Evolutionary conservation across 1,140 invertebrate genomes (phyloP).

Genomic region (Lepidurus packardi): DNA sequence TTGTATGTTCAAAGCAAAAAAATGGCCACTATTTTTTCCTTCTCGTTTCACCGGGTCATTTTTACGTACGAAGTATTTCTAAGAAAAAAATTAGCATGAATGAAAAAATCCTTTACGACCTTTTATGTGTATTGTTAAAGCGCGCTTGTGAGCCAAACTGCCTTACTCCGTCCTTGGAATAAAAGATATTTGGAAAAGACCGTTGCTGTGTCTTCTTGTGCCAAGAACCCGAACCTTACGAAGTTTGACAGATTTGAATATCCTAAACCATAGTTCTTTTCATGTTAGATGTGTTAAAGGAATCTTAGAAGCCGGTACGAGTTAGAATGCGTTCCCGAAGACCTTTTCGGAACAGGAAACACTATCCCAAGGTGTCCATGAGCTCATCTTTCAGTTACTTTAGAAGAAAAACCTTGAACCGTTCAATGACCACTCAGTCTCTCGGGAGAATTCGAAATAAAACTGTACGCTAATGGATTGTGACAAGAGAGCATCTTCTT

Average conservation of each 20-base stretch:
- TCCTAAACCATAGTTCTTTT: no score
- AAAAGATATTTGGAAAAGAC: background rate
- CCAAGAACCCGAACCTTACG: background rate
- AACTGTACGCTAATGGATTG: no score
- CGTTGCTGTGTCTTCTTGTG: background rate
- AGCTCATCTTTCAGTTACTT: no score
- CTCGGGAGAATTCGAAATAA: no score
- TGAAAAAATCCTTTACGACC: constrained; percentile 2
- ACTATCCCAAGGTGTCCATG: no score
- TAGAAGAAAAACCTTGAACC: no score
- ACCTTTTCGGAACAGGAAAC: no score
- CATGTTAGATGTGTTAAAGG: no score
- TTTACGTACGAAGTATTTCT: background rate
- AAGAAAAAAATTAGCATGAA: background rate
- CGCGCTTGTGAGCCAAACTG: constrained; percentile 2
- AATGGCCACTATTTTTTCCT: background rate
- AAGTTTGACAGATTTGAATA: background rate
- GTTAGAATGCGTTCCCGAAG: no score
- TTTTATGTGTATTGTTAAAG: background rate
- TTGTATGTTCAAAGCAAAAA: background rate
- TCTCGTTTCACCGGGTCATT: background rate
- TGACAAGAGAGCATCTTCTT: no score
- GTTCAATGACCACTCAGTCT: no score
- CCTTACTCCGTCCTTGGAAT: constrained; percentile 21
- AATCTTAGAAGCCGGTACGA: no score